Evolutionary conservation across 2,113 vertebrate genomes (phyloP).

Genomic region (Megaceryle maxima): DNA sequence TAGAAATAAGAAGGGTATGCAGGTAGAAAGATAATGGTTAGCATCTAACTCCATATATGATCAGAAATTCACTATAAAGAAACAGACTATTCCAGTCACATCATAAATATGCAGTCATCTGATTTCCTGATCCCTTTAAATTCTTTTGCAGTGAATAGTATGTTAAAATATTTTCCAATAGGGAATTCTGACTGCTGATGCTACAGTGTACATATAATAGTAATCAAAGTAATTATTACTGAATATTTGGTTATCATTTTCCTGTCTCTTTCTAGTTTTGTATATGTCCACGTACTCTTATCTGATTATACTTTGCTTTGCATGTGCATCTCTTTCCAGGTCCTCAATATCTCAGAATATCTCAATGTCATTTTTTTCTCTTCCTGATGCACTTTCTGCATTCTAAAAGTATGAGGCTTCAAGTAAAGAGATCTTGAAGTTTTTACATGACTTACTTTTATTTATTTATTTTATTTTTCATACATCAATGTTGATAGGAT

Average conservation of each 20-base stretch:
- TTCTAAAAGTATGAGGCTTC: background rate
- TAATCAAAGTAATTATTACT: background rate
- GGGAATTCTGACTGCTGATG: background rate
- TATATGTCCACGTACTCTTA: background rate
- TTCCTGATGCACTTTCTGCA: background rate
- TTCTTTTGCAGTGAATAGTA: background rate
- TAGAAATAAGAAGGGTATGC: background rate
- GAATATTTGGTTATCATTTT: background rate
- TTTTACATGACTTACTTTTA: background rate
- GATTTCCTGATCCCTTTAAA: background rate
- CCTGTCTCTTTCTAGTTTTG: background rate
- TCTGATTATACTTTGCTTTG: background rate
- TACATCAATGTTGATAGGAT: background rate
- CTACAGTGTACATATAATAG: background rate
- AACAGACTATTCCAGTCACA: background rate
- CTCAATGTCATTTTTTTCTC: background rate
- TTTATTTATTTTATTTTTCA: background rate
- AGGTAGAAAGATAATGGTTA: background rate
- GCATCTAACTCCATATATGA: background rate
- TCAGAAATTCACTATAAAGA: background rate
- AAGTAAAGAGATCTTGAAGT: background rate
- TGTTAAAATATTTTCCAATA: background rate
- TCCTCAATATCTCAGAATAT: background rate
- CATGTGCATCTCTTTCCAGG: background rate
- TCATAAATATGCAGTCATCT: background rate